A percentile compares a stretch with the other conserved stretches of the same genome.
Evolutionary conservation across 2,888 invertebrate species (phyloP).

Genomic region (Drosophila borborema): DNA sequence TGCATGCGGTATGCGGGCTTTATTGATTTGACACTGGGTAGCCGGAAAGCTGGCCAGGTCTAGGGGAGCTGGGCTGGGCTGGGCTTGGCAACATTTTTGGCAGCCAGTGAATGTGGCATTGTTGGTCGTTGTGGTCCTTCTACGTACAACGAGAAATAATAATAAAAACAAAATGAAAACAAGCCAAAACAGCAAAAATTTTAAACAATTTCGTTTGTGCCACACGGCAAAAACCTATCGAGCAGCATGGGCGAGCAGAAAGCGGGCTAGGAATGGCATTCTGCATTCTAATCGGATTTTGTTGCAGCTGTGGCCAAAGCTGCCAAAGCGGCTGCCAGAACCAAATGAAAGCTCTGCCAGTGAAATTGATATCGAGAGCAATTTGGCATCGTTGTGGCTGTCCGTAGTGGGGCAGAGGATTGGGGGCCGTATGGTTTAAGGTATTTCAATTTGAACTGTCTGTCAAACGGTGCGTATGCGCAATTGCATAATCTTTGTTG

Average conservation of each 20-base stretch:
- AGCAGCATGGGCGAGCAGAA: slow-evolving; percentile 1
- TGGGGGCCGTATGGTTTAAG: slow-evolving; percentile 1
- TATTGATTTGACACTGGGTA: slow-evolving; percentile 45
- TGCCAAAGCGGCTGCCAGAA: slow-evolving; percentile 35
- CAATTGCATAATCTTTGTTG: slow-evolving; percentile 69
- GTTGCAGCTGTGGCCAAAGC: slow-evolving; percentile 70
- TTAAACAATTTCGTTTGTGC: slow-evolving; percentile 68
- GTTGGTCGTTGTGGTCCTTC: slow-evolving; percentile 23
- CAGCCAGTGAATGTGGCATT: slow-evolving; percentile 34
- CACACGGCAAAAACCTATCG: slow-evolving; percentile 32
- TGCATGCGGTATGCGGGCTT: slow-evolving; percentile 18
- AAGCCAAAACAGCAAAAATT: slow-evolving; percentile 52
- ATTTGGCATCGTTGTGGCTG: slow-evolving; percentile 58
- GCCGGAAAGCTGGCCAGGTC: background rate
- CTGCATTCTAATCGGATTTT: slow-evolving; percentile 77
- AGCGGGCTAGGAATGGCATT: slow-evolving; percentile 59
- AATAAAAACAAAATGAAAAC: slow-evolving; percentile 29
- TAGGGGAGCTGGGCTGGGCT: background rate
- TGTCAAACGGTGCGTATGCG: slow-evolving; percentile 65
- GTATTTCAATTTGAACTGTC: slow-evolving; percentile 52
- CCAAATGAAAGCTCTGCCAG: slow-evolving; percentile 63
- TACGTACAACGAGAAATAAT: background rate
- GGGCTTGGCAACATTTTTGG: slow-evolving; percentile 27
- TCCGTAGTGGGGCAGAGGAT: background rate
- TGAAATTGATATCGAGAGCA: slow-evolving; percentile 75